phyloP scores from a whole-genome alignment of 2,888 invertebrate genomes.

The Chrysolina americana region DNA sequence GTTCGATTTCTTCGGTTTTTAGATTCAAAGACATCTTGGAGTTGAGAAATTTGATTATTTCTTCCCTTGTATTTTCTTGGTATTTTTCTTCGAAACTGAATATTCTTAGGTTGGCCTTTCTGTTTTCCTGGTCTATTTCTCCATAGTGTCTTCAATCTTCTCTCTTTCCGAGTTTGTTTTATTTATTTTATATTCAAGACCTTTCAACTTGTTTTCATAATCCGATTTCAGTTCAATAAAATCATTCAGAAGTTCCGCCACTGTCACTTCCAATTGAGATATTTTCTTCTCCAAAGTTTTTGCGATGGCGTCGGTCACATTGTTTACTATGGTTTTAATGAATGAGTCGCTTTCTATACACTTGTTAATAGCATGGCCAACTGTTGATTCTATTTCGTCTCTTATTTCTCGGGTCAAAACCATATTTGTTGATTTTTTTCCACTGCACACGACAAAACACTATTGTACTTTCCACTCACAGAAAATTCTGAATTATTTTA shows the following conservation, averaged over 20 bases:
- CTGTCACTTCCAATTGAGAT: not conserved
- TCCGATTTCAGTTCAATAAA: not conserved
- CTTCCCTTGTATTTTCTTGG: constrained; percentile 23
- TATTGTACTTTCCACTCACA: constrained; percentile 14
- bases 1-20: constrained; percentile 23
- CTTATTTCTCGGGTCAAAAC: constrained; percentile 15
- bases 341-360: constrained; percentile 15
- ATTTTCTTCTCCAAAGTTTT: constrained; percentile 20
- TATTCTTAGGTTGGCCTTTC: not conserved
- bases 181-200: not conserved
- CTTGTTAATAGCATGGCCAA: not conserved
- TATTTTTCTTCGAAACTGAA: constrained; percentile 17
- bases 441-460: not conserved
- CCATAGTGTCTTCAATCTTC: constrained; percentile 1
- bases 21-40: constrained; percentile 25
- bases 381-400: constrained; percentile 11
- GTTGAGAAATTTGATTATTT: constrained; percentile 27
- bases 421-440: constrained; percentile 11
- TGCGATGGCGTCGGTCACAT: constrained; percentile 16
- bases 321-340: constrained; percentile 12
- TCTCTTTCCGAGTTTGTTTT: not conserved
- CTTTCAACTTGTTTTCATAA: not conserved
- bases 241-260: not conserved
- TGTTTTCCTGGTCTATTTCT: not conserved
- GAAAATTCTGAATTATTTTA: not conserved